Conservation (phyloP, 1,140 invertebrate genomes). For the Nasonia giraulti region DNA sequence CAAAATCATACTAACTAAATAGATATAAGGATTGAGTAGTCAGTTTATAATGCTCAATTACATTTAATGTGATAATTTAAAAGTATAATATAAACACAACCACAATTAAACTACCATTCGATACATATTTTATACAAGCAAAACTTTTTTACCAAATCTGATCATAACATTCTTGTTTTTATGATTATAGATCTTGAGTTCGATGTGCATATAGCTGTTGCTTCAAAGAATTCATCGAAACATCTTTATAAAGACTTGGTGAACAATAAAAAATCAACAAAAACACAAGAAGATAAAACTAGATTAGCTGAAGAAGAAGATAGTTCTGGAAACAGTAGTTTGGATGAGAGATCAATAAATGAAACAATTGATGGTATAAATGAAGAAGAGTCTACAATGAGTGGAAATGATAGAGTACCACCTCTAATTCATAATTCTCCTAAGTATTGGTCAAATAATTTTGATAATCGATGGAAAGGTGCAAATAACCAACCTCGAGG, state of each 20-base stretch:
- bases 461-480: conserved; percentile 51
- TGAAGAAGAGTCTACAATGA: conserved; percentile 40
- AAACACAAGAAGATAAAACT: neutral
- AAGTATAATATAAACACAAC: no score
- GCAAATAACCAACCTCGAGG: conserved; percentile 29
- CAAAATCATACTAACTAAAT: no score
- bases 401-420: conserved; percentile 47
- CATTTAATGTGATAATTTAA: no score
- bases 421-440: conserved; percentile 38
- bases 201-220: conserved; percentile 17
- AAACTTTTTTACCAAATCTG: neutral
- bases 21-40: no score
- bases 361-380: conserved; percentile 23
- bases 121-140: no score
- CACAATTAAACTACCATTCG: no score
- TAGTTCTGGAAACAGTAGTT: conserved; percentile 17
- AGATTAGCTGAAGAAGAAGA: conserved; percentile 2
- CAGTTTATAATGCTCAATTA: no score
- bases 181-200: conserved; percentile 39
- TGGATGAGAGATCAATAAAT: conserved; percentile 19
- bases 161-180: conserved; percentile 15
- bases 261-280: neutral
- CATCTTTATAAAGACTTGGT: neutral
- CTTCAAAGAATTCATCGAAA: conserved; percentile 7
- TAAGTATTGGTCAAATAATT: conserved; percentile 41